phyloP scores from a whole-genome alignment of 1,140 invertebrate species.

The Drosophila parvula region DNA sequence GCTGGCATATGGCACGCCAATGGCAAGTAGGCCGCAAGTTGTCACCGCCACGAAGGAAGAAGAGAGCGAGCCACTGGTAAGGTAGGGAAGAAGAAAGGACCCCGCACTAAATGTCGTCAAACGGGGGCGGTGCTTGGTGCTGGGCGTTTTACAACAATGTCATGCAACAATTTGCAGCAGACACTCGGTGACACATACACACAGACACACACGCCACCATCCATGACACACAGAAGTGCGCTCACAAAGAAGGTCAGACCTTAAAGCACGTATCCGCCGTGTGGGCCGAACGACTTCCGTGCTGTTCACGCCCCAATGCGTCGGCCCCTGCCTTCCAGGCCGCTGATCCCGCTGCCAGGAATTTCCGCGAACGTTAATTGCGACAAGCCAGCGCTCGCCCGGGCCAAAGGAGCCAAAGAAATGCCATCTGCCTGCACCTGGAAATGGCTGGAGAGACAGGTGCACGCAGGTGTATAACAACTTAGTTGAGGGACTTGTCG shows the following conservation, averaged over 20 bases:
- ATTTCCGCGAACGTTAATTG: conserved; percentile 81
- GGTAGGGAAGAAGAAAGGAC: conserved; percentile 5
- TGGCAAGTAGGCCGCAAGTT: conserved; percentile 77
- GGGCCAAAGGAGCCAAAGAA: conserved; percentile 61
- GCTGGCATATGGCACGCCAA: conserved; percentile 67
- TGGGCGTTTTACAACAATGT: conserved; percentile 27
- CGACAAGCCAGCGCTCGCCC: conserved; percentile 67
- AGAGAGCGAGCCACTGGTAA: too few species aligned
- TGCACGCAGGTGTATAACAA: conserved; percentile 50
- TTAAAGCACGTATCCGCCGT: conserved; percentile 68
- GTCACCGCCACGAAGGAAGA: conserved; percentile 54
- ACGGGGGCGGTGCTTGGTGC: not conserved
- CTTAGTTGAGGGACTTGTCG: conserved; percentile 51
- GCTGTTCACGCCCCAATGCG: conserved; percentile 71
- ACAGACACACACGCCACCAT: not conserved
- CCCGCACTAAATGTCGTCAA: conserved; percentile 47
- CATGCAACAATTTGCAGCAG: conserved; percentile 53
- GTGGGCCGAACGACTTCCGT: conserved; percentile 76
- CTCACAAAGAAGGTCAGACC: conserved; percentile 54
- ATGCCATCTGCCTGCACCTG: conserved; percentile 60
- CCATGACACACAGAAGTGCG: conserved; percentile 17
- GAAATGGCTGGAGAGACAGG: conserved; percentile 28
- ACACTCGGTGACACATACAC: conserved; percentile 26
- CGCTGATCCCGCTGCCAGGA: conserved; percentile 62
- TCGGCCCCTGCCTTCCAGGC: conserved; percentile 39